Conservation (phyloP, 2,797 vertebrate genomes). For the Eulemur albifrons region DNA sequence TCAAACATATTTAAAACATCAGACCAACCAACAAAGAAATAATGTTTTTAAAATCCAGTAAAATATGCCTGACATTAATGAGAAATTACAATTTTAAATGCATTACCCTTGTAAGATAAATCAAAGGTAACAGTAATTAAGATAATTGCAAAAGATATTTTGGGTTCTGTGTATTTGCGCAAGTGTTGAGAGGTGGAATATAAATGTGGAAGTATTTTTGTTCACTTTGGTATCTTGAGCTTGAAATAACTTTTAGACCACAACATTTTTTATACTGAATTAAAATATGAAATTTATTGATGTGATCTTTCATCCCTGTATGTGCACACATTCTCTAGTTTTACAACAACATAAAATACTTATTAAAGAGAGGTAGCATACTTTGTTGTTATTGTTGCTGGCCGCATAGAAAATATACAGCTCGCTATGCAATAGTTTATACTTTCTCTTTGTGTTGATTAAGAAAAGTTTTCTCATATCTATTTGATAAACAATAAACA, state of each 20-base stretch:
- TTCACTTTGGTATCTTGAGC: conserved; percentile 49
- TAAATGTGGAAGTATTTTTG: conserved; percentile 76
- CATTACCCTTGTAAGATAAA: conserved; percentile 75
- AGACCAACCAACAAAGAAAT: conserved; percentile 37
- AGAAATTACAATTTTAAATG: conserved; percentile 81
- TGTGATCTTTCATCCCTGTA: background rate
- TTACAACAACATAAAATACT: background rate
- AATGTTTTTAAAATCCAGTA: conserved; percentile 58
- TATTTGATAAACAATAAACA: background rate
- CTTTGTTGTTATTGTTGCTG: background rate
- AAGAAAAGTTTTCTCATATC: background rate
- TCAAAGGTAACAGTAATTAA: conserved; percentile 79
- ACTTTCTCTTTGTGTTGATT: background rate
- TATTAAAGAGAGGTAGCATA: background rate
- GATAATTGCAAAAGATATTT: conserved; percentile 80
- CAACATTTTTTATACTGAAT: conserved; percentile 14
- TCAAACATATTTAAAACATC: conserved; percentile 42
- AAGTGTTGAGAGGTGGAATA: conserved; percentile 71
- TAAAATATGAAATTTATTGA: conserved; percentile 51
- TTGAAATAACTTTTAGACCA: conserved; percentile 14
- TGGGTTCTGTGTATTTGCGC: conserved; percentile 67
- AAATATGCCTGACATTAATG: conserved; percentile 66
- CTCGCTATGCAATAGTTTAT: background rate
- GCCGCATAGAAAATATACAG: background rate
- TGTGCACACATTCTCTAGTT: background rate